Conservation (phyloP, 2,888 invertebrate species). For the Melieria picta region DNA sequence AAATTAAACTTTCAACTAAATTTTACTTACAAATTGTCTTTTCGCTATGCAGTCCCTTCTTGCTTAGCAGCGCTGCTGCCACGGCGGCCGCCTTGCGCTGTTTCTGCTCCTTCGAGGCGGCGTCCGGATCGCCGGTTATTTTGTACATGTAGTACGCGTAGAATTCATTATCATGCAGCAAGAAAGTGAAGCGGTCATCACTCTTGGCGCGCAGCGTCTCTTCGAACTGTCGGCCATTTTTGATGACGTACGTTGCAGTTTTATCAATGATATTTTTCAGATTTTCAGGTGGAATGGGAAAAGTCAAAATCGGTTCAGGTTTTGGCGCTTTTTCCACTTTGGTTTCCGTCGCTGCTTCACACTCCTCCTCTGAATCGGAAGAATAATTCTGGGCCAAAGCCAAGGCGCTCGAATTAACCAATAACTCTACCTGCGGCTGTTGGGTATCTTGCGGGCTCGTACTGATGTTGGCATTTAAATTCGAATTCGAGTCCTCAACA, state of each 20-base stretch:
- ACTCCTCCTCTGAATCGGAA: slow-evolving; percentile 67
- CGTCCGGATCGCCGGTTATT: slow-evolving; percentile 64
- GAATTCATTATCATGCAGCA: slow-evolving; percentile 80
- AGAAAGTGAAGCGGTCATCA: slow-evolving; percentile 88
- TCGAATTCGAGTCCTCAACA: slow-evolving; percentile 39
- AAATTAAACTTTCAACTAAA: neutral
- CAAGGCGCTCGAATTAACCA: slow-evolving; percentile 62
- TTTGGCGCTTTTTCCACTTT: slow-evolving; percentile 17
- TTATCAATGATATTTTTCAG: slow-evolving; percentile 91
- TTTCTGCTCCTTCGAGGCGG: slow-evolving; percentile 60
- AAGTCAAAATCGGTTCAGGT: slow-evolving; percentile 53
- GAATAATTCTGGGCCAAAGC: slow-evolving; percentile 72
- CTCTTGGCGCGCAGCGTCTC: slow-evolving; percentile 83
- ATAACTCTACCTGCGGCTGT: slow-evolving; percentile 56
- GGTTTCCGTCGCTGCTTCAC: too few relatives aligned
- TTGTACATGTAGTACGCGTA: slow-evolving; percentile 83
- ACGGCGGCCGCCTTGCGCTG: slow-evolving; percentile 60
- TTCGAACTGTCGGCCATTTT: slow-evolving; percentile 95
- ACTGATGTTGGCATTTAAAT: slow-evolving; percentile 31
- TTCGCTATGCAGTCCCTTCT: slow-evolving; percentile 48
- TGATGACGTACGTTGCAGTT: slow-evolving; percentile 95
- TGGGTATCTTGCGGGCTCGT: slow-evolving; percentile 19
- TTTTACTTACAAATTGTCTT: slow-evolving; percentile 42
- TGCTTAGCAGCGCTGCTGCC: slow-evolving; percentile 57
- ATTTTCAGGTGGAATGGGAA: slow-evolving; percentile 80